Evolutionary conservation across 2,113 vertebrate species (phyloP).

Genomic region (Lamprotornis superbus): DNA sequence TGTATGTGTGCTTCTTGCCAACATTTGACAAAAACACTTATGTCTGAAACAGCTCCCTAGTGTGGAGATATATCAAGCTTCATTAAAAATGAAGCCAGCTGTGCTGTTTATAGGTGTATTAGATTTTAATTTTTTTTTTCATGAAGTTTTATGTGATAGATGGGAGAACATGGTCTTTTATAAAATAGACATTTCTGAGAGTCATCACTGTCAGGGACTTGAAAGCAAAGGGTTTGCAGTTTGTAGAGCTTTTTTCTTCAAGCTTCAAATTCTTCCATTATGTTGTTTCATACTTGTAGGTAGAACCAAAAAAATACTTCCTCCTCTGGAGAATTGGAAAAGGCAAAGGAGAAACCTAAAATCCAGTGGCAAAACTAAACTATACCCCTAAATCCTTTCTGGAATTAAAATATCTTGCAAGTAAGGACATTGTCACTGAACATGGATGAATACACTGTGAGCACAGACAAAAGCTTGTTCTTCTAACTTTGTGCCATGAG

Average conservation of each 20-base stretch:
- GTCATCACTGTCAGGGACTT: not conserved
- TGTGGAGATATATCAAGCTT: not conserved
- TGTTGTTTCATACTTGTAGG: not conserved
- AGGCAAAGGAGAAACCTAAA: not conserved
- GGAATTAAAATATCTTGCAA: not conserved
- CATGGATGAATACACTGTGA: not conserved
- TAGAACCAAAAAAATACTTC: not conserved
- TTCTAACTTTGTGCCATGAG: not conserved
- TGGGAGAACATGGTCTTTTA: not conserved
- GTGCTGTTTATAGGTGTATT: not conserved
- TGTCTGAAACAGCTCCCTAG: not conserved
- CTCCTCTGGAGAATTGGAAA: not conserved
- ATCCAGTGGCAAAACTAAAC: not conserved
- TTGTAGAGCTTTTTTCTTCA: not conserved
- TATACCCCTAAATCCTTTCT: not conserved
- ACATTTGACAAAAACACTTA: not conserved
- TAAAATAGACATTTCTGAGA: not conserved
- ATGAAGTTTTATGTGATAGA: not conserved
- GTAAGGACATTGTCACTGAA: not conserved
- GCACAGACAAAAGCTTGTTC: not conserved
- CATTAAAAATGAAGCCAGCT: slow-evolving; percentile 42
- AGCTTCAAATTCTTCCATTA: not conserved
- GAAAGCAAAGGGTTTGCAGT: not conserved
- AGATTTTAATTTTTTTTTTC: not conserved
- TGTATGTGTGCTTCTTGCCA: not conserved